phyloP scores from a whole-genome alignment of 2,888 invertebrate species.

The Apamea sordens region DNA sequence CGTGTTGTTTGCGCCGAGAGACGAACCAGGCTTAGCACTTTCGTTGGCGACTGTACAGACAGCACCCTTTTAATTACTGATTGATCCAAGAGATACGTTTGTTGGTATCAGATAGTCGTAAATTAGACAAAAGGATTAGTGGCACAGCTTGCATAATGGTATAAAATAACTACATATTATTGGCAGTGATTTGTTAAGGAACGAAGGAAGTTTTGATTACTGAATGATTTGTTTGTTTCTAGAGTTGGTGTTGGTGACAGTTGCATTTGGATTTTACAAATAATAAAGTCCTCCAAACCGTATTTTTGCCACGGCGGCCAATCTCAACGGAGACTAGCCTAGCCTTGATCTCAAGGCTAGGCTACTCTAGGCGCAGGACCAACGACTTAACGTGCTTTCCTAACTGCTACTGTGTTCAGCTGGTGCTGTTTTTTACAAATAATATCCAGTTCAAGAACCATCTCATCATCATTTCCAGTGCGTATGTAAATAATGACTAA shows the following conservation, averaged over 20 bases:
- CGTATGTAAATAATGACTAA: not conserved
- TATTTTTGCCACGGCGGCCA: too few species aligned
- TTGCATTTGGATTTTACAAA: not conserved
- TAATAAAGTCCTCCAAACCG: not conserved
- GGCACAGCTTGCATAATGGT: slow-evolving; percentile 65
- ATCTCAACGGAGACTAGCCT: too few species aligned
- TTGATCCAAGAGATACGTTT: slow-evolving; percentile 81
- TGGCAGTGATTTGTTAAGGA: slow-evolving; percentile 52
- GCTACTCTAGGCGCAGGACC: too few species aligned
- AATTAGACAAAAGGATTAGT: slow-evolving; percentile 84
- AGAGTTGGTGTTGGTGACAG: not conserved
- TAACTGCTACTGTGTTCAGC: too few species aligned
- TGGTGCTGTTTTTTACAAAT: not conserved
- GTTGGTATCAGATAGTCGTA: slow-evolving; percentile 76
- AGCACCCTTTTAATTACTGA: slow-evolving; percentile 85
- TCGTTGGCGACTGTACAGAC: slow-evolving; percentile 76
- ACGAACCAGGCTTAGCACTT: slow-evolving; percentile 87
- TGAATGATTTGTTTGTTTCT: slow-evolving; percentile 46
- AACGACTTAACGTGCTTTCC: too few species aligned
- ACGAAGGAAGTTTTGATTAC: slow-evolving; percentile 25
- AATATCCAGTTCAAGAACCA: not conserved
- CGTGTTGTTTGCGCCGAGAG: slow-evolving; percentile 72
- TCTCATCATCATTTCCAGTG: not conserved
- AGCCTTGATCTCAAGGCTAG: too few species aligned
- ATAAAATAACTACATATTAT: slow-evolving; percentile 66